phyloP scores from a whole-genome alignment of 2,888 invertebrate species.

The Calliphora vomitoria region DNA sequence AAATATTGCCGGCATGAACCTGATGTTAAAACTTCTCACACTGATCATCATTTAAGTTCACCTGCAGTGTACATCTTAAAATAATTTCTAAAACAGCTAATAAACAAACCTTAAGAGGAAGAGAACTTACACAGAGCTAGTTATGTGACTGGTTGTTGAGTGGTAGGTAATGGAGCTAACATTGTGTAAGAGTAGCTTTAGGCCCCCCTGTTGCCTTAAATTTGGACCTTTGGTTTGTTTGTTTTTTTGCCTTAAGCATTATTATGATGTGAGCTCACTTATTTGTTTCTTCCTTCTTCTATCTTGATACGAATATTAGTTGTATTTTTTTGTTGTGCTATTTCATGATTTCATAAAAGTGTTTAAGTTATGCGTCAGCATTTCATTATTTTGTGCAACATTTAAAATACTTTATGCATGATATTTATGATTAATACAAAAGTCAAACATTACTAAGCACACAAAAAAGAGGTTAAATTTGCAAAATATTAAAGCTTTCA shows the following conservation, averaged over 20 bases:
- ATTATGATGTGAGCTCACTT: constrained; percentile 43
- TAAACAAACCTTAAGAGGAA: too few species aligned
- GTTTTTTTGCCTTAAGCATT: constrained; percentile 17
- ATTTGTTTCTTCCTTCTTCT: background rate
- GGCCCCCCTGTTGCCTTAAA: background rate
- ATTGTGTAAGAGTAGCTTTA: background rate
- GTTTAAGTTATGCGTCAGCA: constrained; percentile 71
- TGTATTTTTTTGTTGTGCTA: constrained; percentile 2
- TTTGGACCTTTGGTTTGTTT: background rate
- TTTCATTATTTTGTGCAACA: constrained; percentile 56
- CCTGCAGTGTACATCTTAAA: background rate
- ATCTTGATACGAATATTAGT: background rate
- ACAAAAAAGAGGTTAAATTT: too few species aligned
- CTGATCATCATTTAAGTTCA: background rate
- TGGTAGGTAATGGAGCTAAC: too few species aligned
- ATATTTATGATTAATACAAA: constrained; percentile 52
- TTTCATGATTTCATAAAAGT: constrained; percentile 69
- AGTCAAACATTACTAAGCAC: too few species aligned
- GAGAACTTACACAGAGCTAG: too few species aligned
- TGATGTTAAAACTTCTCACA: too few species aligned
- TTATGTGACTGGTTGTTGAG: too few species aligned
- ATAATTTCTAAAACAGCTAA: too few species aligned
- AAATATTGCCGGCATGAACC: too few species aligned
- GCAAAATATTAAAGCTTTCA: too few species aligned
- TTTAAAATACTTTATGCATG: constrained; percentile 61